Percentiles rank a stretch among this genome's conserved stretches.
Conservation (phyloP, 2,888 invertebrate species). For the Meteorus colon region DNA sequence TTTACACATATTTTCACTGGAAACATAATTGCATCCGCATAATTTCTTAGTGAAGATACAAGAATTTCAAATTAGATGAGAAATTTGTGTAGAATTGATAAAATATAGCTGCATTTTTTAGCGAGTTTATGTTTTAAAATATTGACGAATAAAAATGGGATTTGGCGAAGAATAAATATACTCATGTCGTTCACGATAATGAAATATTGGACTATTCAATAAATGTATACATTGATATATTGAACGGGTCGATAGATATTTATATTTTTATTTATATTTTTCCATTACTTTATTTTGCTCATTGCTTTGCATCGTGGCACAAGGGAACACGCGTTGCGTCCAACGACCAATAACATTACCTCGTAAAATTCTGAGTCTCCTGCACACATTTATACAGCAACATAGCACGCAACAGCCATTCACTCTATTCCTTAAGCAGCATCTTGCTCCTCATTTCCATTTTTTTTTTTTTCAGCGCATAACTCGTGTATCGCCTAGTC, state of each 20-base stretch:
- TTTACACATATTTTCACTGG: no score
- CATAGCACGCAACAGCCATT: conserved; percentile 12
- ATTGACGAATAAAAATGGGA: conserved; percentile 12
- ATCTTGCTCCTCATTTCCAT: not conserved
- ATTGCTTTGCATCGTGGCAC: conserved; percentile 29
- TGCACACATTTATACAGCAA: not conserved
- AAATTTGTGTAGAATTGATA: not conserved
- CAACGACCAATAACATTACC: conserved; percentile 19
- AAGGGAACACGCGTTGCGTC: conserved; percentile 27
- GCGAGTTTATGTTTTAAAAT: not conserved
- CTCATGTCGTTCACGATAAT: conserved; percentile 26
- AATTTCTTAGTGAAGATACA: no score
- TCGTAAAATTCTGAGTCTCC: conserved; percentile 20
- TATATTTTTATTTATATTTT: conserved; percentile 20
- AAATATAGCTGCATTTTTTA: not conserved
- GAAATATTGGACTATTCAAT: conserved; percentile 28
- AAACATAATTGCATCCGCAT: no score
- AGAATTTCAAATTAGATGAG: no score
- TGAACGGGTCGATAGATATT: conserved; percentile 27
- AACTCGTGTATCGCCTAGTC: not conserved
- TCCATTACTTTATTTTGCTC: not conserved
- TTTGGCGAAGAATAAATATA: conserved; percentile 20
- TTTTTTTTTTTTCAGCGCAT: not conserved
- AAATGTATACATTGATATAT: not conserved
- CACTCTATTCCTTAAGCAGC: not conserved